Evolutionary conservation across 2,888 invertebrate species (phyloP).

Genomic region (Sphaeridia pumilis): DNA sequence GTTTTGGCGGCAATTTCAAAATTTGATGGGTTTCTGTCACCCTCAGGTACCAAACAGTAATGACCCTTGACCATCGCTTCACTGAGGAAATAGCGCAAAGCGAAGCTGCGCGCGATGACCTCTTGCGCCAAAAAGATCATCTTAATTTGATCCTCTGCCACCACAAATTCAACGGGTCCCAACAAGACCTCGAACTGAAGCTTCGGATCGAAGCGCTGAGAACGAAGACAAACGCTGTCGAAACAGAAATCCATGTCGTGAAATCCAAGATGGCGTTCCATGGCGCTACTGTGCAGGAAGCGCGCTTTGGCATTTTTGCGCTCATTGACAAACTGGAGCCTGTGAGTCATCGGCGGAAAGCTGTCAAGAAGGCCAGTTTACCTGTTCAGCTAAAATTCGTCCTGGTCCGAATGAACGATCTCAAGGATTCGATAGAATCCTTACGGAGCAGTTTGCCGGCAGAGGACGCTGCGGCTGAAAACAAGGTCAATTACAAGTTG

Average conservation of each 20-base stretch:
- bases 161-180: slow-evolving; percentile 29
- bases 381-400: slow-evolving; percentile 18
- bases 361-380: slow-evolving; percentile 15
- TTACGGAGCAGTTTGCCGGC: slow-evolving; percentile 11
- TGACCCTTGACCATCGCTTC: slow-evolving; percentile 23
- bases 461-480: slow-evolving; percentile 6
- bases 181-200: slow-evolving; percentile 14
- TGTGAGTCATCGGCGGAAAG: slow-evolving; percentile 13
- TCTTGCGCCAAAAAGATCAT: slow-evolving; percentile 25
- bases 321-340: slow-evolving; percentile 24
- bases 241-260: slow-evolving; percentile 10
- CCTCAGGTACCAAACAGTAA: slow-evolving; percentile 24
- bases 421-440: slow-evolving; percentile 14
- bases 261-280: slow-evolving; percentile 18
- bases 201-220: slow-evolving; percentile 10
- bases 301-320: slow-evolving; percentile 23
- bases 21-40: slow-evolving; percentile 30
- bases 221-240: slow-evolving; percentile 17
- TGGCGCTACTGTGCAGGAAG: slow-evolving; percentile 22
- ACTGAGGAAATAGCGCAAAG: slow-evolving; percentile 23
- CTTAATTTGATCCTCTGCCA: slow-evolving; percentile 28
- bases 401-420: slow-evolving; percentile 13
- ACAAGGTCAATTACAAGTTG: slow-evolving; percentile 20
- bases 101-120: slow-evolving; percentile 24
- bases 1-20: no score